Conservation (phyloP, 2,113 vertebrate species). For the Irena cyanogastra region DNA sequence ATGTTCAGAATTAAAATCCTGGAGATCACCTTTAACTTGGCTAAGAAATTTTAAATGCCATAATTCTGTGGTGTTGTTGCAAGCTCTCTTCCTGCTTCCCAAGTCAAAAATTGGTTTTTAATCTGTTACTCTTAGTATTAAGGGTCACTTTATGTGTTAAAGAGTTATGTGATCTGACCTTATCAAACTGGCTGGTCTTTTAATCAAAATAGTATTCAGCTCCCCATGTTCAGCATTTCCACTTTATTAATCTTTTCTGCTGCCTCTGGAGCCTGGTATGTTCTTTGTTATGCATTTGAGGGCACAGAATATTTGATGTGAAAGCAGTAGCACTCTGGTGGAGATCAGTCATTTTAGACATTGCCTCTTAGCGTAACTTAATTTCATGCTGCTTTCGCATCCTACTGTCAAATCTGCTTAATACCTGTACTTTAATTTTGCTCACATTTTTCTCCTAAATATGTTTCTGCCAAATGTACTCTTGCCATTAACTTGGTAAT, state of each 20-base stretch:
- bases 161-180: neutral
- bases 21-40: neutral
- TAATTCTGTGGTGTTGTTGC: neutral
- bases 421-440: constrained; percentile 23
- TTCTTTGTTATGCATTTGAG: neutral
- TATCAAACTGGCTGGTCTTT: neutral
- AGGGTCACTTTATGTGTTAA: neutral
- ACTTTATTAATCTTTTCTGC: neutral
- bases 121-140: neutral
- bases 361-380: neutral
- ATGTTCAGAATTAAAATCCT: neutral
- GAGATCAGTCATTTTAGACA: constrained; percentile 17
- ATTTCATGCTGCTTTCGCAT: constrained; percentile 23
- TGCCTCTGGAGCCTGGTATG: neutral
- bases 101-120: neutral
- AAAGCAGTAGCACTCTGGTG: neutral
- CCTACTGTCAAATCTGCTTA: neutral
- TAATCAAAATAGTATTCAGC: neutral
- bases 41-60: neutral
- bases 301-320: neutral
- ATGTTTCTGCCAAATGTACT: neutral
- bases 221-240: constrained; percentile 6
- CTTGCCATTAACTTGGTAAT: neutral
- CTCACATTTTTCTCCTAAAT: neutral
- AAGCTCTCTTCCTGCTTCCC: neutral